Evolutionary conservation across 2,888 invertebrate genomes (phyloP).

Genomic region (Morpho achilles): DNA sequence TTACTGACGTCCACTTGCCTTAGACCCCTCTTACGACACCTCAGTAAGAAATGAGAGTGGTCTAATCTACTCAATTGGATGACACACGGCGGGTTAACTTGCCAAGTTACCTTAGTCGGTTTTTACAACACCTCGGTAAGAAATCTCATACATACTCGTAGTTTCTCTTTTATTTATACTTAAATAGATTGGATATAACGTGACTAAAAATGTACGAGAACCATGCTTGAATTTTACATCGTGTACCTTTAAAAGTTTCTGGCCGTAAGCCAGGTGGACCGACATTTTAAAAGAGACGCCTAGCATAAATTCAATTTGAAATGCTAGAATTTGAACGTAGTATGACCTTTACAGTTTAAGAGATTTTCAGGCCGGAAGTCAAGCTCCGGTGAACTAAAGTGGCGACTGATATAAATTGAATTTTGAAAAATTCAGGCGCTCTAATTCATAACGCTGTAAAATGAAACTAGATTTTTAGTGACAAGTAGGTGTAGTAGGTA

Average conservation of each 20-base stretch:
- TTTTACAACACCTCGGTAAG: too few relatives aligned
- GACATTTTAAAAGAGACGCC: background rate
- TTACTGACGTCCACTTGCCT: too few relatives aligned
- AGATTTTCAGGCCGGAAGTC: slow-evolving; percentile 5
- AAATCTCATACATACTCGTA: too few relatives aligned
- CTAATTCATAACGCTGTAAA: too few relatives aligned
- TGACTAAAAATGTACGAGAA: background rate
- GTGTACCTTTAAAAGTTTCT: background rate
- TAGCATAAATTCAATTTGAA: background rate
- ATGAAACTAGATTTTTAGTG: too few relatives aligned
- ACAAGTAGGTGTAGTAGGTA: too few relatives aligned
- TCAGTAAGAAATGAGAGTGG: too few relatives aligned
- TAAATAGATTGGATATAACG: background rate
- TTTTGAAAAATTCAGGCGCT: background rate
- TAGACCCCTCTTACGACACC: too few relatives aligned
- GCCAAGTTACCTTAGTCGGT: too few relatives aligned
- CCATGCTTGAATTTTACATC: background rate
- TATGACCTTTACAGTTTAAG: background rate
- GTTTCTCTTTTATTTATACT: too few relatives aligned
- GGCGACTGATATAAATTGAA: slow-evolving; percentile 3
- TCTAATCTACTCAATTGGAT: too few relatives aligned
- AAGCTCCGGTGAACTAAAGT: slow-evolving; percentile 2
- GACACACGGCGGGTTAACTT: too few relatives aligned
- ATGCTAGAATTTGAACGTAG: slow-evolving; percentile 1
- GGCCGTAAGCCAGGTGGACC: background rate